A percentile compares a stretch with the other conserved stretches of the same genome.
phyloP scores from a whole-genome alignment of 2,797 vertebrate species.

The Euphonia xanthogaster region DNA sequence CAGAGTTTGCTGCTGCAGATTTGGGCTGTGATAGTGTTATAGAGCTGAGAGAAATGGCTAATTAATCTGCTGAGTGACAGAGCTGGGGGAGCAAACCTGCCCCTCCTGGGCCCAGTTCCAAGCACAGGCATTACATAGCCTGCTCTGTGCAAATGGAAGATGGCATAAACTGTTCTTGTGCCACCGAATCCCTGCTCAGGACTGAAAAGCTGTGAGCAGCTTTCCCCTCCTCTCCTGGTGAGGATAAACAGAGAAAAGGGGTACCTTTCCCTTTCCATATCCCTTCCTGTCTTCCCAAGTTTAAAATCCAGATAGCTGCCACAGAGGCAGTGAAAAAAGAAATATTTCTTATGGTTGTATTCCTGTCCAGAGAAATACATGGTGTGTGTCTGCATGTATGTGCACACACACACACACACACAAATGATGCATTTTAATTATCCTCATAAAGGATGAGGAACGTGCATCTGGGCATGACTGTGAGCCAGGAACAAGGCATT shows the following conservation, averaged over 20 bases:
- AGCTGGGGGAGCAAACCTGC: background rate
- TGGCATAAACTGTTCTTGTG: background rate
- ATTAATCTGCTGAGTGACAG: constrained; percentile 3
- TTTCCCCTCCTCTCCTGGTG: background rate
- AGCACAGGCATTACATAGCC: background rate
- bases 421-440: constrained; percentile 23
- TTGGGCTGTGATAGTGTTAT: background rate
- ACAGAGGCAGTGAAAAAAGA: background rate
- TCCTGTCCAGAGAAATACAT: background rate
- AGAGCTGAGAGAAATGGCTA: background rate
- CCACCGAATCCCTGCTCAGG: background rate
- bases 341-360: background rate
- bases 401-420: background rate
- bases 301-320: background rate
- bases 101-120: background rate
- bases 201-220: background rate
- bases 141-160: background rate
- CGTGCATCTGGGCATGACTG: constrained; percentile 1
- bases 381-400: background rate
- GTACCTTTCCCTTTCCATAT: background rate
- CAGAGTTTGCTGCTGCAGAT: background rate
- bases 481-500: background rate
- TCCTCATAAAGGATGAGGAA: background rate
- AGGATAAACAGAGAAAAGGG: background rate
- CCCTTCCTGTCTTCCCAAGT: background rate